Evolutionary conservation across 1,140 invertebrate species (phyloP).

Genomic region (Neodiprion fabricii): DNA sequence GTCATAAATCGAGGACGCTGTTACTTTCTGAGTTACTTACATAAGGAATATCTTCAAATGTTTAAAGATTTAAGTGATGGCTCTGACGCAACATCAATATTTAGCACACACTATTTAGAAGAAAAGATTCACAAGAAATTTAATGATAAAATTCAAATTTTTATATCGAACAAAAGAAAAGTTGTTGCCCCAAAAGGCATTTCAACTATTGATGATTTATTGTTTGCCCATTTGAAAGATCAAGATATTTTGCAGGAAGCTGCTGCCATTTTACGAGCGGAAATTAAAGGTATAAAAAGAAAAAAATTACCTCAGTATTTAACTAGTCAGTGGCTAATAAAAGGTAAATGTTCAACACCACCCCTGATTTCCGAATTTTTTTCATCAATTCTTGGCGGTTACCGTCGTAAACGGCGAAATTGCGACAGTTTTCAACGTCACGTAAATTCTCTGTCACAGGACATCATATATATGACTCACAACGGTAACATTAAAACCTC

Average conservation of each 20-base stretch:
- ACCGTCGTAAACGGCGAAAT: conserved; percentile 24
- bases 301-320: conserved; percentile 29
- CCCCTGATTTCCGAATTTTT: conserved; percentile 30
- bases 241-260: conserved; percentile 31
- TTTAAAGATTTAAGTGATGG: conserved; percentile 24
- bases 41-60: conserved; percentile 26
- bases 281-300: conserved; percentile 25
- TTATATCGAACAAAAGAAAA: conserved; percentile 29
- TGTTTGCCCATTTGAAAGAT: conserved; percentile 28
- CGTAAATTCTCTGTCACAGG: conserved; percentile 28
- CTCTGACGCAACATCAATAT: conserved; percentile 30
- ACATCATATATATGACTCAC: conserved; percentile 32
- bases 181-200: conserved; percentile 31
- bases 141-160: conserved; percentile 25
- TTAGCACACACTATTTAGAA: conserved; percentile 23
- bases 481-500: conserved; percentile 41
- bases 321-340: conserved; percentile 25
- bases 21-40: conserved; percentile 32
- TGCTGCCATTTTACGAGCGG: conserved; percentile 30
- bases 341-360: conserved; percentile 31
- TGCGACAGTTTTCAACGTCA: conserved; percentile 26
- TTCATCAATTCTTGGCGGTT: conserved; percentile 21
- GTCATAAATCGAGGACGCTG: conserved; percentile 30
- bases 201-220: conserved; percentile 25
- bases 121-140: conserved; percentile 24